Evolutionary conservation across 64 coral and sea anemone species (phyloP).

Genomic region (Montipora efflorescens): DNA sequence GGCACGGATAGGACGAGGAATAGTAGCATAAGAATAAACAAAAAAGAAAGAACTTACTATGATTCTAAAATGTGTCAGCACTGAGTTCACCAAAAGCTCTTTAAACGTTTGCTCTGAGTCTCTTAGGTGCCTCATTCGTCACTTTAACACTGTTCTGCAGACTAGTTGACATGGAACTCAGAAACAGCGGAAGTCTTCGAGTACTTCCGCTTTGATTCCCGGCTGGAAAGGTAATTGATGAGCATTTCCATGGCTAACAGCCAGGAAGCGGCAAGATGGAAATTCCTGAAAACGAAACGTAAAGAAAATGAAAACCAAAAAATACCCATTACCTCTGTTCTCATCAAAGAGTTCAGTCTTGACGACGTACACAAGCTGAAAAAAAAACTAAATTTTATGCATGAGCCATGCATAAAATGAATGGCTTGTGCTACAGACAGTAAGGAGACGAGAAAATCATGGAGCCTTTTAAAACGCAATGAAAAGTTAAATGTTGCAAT

Average conservation of each 20-base stretch:
- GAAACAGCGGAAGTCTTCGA: conserved; percentile 94
- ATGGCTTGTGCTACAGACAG: too few species aligned
- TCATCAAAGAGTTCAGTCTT: too few species aligned
- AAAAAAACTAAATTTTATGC: too few species aligned
- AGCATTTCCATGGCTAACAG: conserved; percentile 96
- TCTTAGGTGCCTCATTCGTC: conserved; percentile 95
- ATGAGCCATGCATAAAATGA: too few species aligned
- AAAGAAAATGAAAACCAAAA: background rate
- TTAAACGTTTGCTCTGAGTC: conserved; percentile 91
- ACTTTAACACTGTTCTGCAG: conserved; percentile 99
- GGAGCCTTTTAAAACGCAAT: too few species aligned
- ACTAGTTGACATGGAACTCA: conserved; percentile 96
- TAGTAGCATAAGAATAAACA: too few species aligned
- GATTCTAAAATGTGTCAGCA: conserved; percentile 64
- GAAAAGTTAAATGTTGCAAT: too few species aligned
- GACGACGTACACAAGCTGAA: too few species aligned
- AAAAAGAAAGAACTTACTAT: conserved; percentile 63
- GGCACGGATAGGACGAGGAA: too few species aligned
- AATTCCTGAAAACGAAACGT: conserved; percentile 67
- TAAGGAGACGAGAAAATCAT: too few species aligned
- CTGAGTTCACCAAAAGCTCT: conserved; percentile 96
- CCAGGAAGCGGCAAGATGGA: conserved; percentile 98
- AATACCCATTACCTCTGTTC: background rate
- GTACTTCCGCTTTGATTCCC: conserved; percentile 74
- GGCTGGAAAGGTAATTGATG: conserved; percentile 76